Conservation (phyloP, 2,888 invertebrate species). For the Mesoligia furuncula region DNA sequence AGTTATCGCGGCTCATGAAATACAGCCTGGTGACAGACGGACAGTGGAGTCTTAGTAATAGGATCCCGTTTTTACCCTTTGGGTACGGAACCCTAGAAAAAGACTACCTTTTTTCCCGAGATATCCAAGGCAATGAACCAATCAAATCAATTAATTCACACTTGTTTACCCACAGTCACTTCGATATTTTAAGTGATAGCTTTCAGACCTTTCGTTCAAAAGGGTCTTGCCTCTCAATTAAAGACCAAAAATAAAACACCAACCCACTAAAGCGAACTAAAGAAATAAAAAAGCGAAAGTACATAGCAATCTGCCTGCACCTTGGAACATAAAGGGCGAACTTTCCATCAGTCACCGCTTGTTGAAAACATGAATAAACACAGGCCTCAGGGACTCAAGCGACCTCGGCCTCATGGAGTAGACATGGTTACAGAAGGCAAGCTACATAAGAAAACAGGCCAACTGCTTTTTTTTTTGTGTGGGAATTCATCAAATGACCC, state of each 20-base stretch:
- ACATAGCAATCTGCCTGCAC: constrained; percentile 36
- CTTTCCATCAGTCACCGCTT: constrained; percentile 60
- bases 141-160: not conserved
- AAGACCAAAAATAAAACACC: constrained; percentile 11
- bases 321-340: constrained; percentile 44
- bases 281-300: constrained; percentile 38
- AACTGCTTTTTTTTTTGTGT: too few relatives aligned
- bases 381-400: constrained; percentile 40
- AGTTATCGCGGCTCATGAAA: too few relatives aligned
- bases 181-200: too few relatives aligned
- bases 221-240: not conserved
- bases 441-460: not conserved
- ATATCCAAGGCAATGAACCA: too few relatives aligned
- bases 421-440: constrained; percentile 1
- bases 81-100: too few relatives aligned
- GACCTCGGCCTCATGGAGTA: constrained; percentile 19
- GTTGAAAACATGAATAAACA: constrained; percentile 62
- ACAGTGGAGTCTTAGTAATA: too few relatives aligned
- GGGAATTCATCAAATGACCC: too few relatives aligned
- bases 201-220: not conserved
- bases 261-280: constrained; percentile 10
- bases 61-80: too few relatives aligned
- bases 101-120: too few relatives aligned
- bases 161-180: not conserved
- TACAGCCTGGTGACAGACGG: too few relatives aligned